These are phyloP conservation scores for Calameuta pallipes DNA, from an alignment of 2,888 invertebrate genomes.

Conservation along the genomic window DNA sequence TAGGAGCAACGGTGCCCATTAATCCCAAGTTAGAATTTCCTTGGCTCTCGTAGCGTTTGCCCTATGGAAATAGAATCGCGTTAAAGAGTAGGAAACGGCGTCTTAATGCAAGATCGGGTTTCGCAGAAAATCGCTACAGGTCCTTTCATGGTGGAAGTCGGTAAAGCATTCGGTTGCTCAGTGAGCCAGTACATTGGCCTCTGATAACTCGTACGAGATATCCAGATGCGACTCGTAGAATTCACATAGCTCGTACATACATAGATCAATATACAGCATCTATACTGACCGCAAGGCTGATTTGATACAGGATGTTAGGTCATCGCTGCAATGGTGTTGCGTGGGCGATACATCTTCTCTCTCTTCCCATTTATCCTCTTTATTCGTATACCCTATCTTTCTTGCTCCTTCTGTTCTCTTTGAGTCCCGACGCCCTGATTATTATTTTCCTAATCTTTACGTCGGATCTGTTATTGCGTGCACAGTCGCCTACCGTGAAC, in stretches of 20 bases:
- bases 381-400: background rate
- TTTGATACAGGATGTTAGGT: conserved; percentile 46
- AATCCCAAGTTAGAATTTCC: conserved; percentile 36
- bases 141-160: background rate
- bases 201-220: conserved; percentile 16
- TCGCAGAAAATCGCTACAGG: conserved; percentile 35
- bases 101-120: conserved; percentile 47
- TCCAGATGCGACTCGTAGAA: conserved; percentile 14
- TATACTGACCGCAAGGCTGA: background rate
- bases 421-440: conserved; percentile 37
- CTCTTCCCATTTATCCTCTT: background rate
- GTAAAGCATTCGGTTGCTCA: background rate
- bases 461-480: conserved; percentile 30
- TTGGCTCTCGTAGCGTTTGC: conserved; percentile 22
- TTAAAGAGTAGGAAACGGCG: background rate
- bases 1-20: conserved; percentile 50
- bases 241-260: conserved; percentile 9
- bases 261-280: background rate
- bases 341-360: conserved; percentile 1
- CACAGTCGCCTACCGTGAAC: background rate
- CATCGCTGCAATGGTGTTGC: conserved; percentile 22
- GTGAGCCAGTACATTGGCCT: background rate
- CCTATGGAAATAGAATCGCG: conserved; percentile 45
- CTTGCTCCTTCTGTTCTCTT: background rate
- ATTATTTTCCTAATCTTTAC: conserved; percentile 35